Evolutionary conservation across 35 echinoderm and acorn worm species (phyloP).

Genomic region (Apostichopus japonicus): DNA sequence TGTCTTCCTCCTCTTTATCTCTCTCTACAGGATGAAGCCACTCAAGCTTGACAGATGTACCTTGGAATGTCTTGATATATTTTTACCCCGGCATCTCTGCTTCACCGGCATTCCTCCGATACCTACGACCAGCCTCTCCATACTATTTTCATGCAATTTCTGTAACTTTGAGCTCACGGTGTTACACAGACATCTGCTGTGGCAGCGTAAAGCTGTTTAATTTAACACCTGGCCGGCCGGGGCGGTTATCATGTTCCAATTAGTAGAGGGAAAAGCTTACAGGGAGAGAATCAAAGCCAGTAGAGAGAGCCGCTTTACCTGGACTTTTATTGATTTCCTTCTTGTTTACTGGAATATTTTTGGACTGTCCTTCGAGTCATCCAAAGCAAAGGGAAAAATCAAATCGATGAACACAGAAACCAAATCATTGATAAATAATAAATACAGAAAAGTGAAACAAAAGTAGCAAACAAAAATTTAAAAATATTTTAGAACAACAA

Average conservation of each 20-base stretch:
- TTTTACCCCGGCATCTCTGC: not conserved
- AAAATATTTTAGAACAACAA: too few species aligned
- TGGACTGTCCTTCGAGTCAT: not conserved
- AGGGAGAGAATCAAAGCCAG: slow-evolving; percentile 27
- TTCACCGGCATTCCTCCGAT: not conserved
- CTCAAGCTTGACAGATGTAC: slow-evolving; percentile 36
- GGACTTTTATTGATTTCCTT: slow-evolving; percentile 36
- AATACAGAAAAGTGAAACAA: not conserved
- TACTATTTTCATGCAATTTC: slow-evolving; percentile 23
- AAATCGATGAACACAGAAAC: not conserved
- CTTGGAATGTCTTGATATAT: slow-evolving; percentile 19
- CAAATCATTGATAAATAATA: not conserved
- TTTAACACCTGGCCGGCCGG: slow-evolving; percentile 28
- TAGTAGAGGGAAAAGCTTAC: slow-evolving; percentile 21
- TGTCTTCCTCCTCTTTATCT: not conserved
- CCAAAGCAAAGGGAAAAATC: not conserved
- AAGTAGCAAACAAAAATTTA: not conserved
- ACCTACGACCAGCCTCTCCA: slow-evolving; percentile 1
- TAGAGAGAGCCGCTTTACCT: not conserved
- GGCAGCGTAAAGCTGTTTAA: slow-evolving; percentile 21
- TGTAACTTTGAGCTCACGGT: not conserved
- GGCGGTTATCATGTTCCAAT: slow-evolving; percentile 47
- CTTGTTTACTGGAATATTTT: not conserved
- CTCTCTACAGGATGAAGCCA: not conserved
- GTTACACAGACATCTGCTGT: not conserved